phyloP scores from a whole-genome alignment of 2,113 vertebrate species.

The Osmerus eperlanus region DNA sequence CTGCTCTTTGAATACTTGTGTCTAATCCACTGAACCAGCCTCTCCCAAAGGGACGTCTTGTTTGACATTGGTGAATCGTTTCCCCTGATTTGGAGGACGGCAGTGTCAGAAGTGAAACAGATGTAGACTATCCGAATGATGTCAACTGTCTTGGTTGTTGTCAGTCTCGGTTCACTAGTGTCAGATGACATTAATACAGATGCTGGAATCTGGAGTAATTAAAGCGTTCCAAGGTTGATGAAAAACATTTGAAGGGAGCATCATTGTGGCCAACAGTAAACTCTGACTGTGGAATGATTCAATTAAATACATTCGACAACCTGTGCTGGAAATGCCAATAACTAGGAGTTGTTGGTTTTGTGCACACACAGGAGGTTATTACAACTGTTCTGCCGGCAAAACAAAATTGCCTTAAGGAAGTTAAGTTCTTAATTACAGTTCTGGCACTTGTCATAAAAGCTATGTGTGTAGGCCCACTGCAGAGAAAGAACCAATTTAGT shows the following conservation, averaged over 20 bases:
- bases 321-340: no score
- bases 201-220: conserved; percentile 14
- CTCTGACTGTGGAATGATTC: no score
- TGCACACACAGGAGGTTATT: no score
- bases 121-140: conserved; percentile 3
- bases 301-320: no score
- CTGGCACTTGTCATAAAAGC: no score
- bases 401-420: no score
- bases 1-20: conserved; percentile 37
- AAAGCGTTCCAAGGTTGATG: conserved; percentile 16
- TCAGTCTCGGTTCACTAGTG: conserved; percentile 16
- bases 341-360: no score
- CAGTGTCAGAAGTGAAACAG: neutral
- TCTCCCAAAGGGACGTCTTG: neutral
- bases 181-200: conserved; percentile 4
- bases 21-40: neutral
- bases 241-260: neutral
- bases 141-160: conserved; percentile 3
- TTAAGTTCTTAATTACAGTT: no score
- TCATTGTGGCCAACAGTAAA: no score
- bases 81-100: neutral
- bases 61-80: neutral
- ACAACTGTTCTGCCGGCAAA: no score
- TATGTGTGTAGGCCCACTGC: no score
- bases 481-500: no score